phyloP scores from a whole-genome alignment of 2,888 invertebrate genomes.

The Mystacides longicornis region DNA sequence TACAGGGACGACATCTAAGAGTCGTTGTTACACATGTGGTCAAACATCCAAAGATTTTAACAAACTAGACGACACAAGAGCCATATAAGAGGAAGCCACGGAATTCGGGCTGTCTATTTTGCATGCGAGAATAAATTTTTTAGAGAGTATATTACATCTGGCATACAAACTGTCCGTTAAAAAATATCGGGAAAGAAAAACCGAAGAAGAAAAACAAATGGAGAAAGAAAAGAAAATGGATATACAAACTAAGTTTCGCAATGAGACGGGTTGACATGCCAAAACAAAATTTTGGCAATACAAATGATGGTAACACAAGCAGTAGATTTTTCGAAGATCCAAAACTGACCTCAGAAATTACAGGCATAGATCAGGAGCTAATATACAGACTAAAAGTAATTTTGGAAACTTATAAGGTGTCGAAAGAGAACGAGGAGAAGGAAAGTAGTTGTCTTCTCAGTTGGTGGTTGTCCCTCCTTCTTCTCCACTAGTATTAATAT shows the following conservation, averaged over 20 bases:
- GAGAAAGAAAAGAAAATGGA: background rate
- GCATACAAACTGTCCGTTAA: constrained; percentile 4
- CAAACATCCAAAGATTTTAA: constrained; percentile 2
- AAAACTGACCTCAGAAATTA: no score
- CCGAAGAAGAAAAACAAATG: background rate
- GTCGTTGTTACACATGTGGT: constrained; percentile 3
- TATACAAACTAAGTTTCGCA: background rate
- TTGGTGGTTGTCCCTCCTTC: no score
- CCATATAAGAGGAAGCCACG: background rate
- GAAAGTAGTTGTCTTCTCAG: no score
- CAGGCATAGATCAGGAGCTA: no score
- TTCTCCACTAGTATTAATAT: no score
- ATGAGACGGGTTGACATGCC: background rate
- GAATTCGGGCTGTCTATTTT: constrained; percentile 4
- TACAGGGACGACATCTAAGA: background rate
- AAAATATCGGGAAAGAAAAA: background rate
- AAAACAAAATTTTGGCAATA: background rate
- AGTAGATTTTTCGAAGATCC: background rate
- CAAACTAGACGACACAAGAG: background rate
- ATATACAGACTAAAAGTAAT: no score
- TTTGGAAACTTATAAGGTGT: no score
- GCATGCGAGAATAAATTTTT: constrained; percentile 4
- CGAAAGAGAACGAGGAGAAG: no score
- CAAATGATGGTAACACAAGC: background rate
- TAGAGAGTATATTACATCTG: constrained; percentile 3